A percentile compares a stretch with the other conserved stretches of the same genome.
phyloP scores from a whole-genome alignment of 2,888 invertebrate genomes.

The Sphaeridia pumilis region DNA sequence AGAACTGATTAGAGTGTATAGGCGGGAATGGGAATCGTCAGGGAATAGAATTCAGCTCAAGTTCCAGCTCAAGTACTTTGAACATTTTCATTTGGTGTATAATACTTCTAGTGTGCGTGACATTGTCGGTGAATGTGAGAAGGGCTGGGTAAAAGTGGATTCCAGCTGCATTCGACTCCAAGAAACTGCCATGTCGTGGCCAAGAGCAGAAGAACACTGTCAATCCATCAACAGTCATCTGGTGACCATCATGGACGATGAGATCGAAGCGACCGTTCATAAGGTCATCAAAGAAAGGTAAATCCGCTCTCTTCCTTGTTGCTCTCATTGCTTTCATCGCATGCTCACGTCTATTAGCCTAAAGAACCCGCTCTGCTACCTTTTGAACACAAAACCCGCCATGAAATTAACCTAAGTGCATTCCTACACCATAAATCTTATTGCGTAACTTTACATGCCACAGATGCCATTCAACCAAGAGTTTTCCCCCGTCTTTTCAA shows the following conservation, averaged over 20 bases:
- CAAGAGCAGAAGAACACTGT: conserved; percentile 30
- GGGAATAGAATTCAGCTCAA: conserved; percentile 29
- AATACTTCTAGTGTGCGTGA: conserved; percentile 22
- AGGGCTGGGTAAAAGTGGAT: conserved; percentile 28
- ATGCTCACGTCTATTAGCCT: too few relatives aligned
- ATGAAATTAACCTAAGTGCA: conserved; percentile 3
- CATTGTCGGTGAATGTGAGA: conserved; percentile 30
- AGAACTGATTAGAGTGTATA: too few relatives aligned
- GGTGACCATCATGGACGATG: conserved; percentile 26
- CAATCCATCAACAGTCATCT: conserved; percentile 29
- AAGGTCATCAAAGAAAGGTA: conserved; percentile 32
- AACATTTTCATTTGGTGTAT: conserved; percentile 25
- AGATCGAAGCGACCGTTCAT: conserved; percentile 23
- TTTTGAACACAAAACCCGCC: too few relatives aligned
- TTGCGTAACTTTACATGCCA: not conserved
- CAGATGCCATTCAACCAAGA: too few relatives aligned
- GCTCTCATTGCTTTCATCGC: not conserved
- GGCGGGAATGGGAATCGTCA: conserved; percentile 30
- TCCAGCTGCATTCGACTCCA: conserved; percentile 26
- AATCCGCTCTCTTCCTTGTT: not conserved
- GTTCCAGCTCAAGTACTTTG: conserved; percentile 27
- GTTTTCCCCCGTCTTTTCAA: too few relatives aligned
- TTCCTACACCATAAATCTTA: conserved; percentile 1
- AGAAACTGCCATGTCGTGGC: conserved; percentile 25
- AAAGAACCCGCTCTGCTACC: too few relatives aligned